These are phyloP conservation scores for Oikopleura dioica DNA, from an alignment of 23 tunicate genomes.

Conservation along the genomic window DNA sequence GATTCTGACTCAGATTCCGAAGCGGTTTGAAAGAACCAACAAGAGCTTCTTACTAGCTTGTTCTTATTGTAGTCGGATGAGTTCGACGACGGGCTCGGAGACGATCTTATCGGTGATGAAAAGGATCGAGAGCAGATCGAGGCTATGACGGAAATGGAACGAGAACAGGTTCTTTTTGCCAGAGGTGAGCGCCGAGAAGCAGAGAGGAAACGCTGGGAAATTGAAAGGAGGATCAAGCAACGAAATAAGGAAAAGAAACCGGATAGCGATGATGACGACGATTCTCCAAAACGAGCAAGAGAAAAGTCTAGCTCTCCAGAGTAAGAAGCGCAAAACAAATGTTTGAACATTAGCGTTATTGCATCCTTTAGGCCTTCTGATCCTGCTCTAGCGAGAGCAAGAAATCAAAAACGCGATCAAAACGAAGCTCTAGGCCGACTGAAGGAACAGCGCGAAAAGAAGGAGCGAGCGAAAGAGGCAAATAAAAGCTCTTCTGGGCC, in stretches of 20 bases:
- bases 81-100: background rate
- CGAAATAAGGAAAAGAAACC: background rate
- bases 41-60: background rate
- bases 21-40: background rate
- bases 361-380: too few relatives aligned
- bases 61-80: background rate
- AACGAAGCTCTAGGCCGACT: too few relatives aligned
- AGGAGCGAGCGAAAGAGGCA: too few relatives aligned
- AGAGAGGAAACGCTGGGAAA: background rate
- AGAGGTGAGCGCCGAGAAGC: background rate
- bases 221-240: background rate
- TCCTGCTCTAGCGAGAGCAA: too few relatives aligned
- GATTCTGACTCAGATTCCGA: background rate
- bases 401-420: too few relatives aligned
- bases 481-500: too few relatives aligned
- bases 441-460: too few relatives aligned
- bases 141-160: background rate
- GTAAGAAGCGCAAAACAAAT: too few relatives aligned
- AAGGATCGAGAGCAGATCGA: background rate
- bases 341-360: too few relatives aligned
- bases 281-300: too few relatives aligned
- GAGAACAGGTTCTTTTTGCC: background rate
- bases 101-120: background rate
- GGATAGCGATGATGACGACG: too few relatives aligned
- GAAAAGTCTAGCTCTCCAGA: too few relatives aligned